Percentiles rank a stretch among this genome's conserved stretches.
Evolutionary conservation across 2,888 invertebrate species (phyloP).

Genomic region (Ectropis crepuscularia): DNA sequence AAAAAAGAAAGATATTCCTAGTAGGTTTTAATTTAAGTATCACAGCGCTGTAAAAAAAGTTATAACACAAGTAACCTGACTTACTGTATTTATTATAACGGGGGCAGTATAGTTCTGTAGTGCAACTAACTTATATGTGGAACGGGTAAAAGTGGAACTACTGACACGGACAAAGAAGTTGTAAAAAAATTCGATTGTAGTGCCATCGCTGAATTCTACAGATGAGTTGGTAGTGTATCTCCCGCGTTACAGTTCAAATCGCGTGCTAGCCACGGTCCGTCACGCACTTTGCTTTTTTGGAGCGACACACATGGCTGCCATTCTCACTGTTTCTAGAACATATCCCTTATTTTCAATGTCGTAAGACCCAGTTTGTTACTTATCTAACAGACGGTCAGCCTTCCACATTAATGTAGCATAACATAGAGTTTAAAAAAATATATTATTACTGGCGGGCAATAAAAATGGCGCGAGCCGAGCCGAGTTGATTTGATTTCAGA

Average conservation of each 20-base stretch:
- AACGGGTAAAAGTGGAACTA: too few relatives aligned
- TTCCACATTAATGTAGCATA: slow-evolving; percentile 24
- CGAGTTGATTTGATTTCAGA: slow-evolving; percentile 1
- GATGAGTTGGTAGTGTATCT: slow-evolving; percentile 32
- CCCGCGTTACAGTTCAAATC: slow-evolving; percentile 35
- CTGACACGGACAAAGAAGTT: too few relatives aligned
- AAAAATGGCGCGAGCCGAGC: slow-evolving; percentile 27
- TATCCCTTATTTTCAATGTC: slow-evolving; percentile 29
- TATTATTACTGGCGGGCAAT: slow-evolving; percentile 17
- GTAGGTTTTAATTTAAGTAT: too few relatives aligned
- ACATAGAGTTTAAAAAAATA: slow-evolving; percentile 12
- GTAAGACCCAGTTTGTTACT: slow-evolving; percentile 26
- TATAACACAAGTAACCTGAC: too few relatives aligned
- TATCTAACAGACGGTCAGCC: slow-evolving; percentile 11
- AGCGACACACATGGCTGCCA: slow-evolving; percentile 36
- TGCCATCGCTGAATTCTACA: not conserved
- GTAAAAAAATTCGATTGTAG: too few relatives aligned
- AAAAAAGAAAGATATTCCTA: too few relatives aligned
- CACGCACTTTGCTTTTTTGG: slow-evolving; percentile 57
- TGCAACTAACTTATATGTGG: too few relatives aligned
- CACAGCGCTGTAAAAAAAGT: too few relatives aligned
- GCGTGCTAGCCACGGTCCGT: slow-evolving; percentile 42
- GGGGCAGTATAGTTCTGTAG: too few relatives aligned
- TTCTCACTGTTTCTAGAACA: slow-evolving; percentile 29
- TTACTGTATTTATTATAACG: too few relatives aligned